Evolutionary conservation across 2,113 vertebrate species (phyloP).

Genomic region (Ictalurus furcatus): DNA sequence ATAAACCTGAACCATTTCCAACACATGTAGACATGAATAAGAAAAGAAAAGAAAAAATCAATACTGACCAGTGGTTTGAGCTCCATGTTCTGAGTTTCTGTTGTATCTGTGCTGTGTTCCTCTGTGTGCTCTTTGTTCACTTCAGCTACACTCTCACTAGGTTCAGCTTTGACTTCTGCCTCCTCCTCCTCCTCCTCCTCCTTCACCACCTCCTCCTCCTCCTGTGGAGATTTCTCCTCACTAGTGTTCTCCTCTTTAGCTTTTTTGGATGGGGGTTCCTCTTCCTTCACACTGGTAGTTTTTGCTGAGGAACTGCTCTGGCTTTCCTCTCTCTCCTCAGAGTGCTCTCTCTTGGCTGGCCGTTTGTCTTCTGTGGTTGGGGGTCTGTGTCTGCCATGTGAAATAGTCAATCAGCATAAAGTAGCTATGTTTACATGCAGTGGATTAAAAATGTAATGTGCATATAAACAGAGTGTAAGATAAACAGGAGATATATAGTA

Average conservation of each 20-base stretch:
- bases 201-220: conserved; percentile 15
- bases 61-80: conserved; percentile 33
- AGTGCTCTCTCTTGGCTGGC: conserved; percentile 61
- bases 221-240: neutral
- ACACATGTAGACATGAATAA: neutral
- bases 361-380: conserved; percentile 48
- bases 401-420: neutral
- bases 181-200: neutral
- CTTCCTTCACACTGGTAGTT: conserved; percentile 38
- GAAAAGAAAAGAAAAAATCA: neutral
- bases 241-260: conserved; percentile 44
- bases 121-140: neutral
- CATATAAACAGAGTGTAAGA: too few relatives aligned
- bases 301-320: conserved; percentile 35
- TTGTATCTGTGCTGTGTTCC: neutral
- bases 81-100: conserved; percentile 27
- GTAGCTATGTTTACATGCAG: neutral
- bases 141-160: conserved; percentile 7
- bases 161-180: neutral
- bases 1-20: neutral
- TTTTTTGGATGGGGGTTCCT: conserved; percentile 71
- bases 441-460: neutral
- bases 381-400: conserved; percentile 59
- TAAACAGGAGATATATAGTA: neutral
- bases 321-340: conserved; percentile 30